phyloP scores from a whole-genome alignment of 2,888 invertebrate genomes.

The Epirrhoe tristata region DNA sequence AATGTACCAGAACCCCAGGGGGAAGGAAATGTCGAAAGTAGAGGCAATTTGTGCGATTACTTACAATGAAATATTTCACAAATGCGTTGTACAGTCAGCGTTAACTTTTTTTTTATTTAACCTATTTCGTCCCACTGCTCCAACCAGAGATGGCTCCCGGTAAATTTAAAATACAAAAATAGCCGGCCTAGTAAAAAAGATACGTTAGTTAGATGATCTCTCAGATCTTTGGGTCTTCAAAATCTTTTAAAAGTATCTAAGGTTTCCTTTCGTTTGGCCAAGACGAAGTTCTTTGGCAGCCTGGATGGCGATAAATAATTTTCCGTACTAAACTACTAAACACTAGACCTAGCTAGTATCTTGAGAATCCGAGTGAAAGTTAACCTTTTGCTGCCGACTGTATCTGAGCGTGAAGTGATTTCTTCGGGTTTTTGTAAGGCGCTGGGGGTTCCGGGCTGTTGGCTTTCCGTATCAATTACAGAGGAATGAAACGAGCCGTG shows the following conservation, averaged over 20 bases:
- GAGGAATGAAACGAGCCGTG: slow-evolving; percentile 20
- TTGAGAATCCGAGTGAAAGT: not conserved
- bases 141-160: too few species aligned
- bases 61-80: slow-evolving; percentile 56
- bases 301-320: too few species aligned
- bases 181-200: too few species aligned
- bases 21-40: slow-evolving; percentile 40
- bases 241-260: too few species aligned
- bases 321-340: not conserved
- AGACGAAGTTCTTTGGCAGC: too few species aligned
- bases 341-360: not conserved
- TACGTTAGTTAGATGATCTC: too few species aligned
- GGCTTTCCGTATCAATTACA: slow-evolving; percentile 20
- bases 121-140: too few species aligned
- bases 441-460: slow-evolving; percentile 24
- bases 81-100: slow-evolving; percentile 19
- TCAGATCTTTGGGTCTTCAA: too few species aligned
- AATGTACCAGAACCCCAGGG: slow-evolving; percentile 62
- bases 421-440: slow-evolving; percentile 25
- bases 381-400: not conserved
- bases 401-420: slow-evolving; percentile 12
- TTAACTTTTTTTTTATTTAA: not conserved
- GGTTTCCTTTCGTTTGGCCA: too few species aligned
- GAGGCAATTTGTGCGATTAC: slow-evolving; percentile 56
- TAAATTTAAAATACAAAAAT: too few species aligned